These are phyloP conservation scores for Lepidurus couesii DNA, from an alignment of 1,140 invertebrate species.

Conservation along the genomic window DNA sequence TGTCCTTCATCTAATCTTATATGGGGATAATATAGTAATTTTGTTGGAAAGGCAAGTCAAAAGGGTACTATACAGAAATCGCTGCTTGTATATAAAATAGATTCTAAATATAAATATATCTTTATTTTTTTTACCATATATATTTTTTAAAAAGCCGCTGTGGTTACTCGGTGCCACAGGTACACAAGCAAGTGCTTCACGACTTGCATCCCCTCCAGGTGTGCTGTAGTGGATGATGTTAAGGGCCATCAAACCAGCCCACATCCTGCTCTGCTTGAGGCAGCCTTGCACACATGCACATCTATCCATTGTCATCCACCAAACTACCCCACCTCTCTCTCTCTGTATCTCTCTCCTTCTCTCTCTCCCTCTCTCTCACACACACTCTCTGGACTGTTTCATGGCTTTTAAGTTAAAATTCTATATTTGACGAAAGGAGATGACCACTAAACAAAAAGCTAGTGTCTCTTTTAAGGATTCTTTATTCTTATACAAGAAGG, in stretches of 20 bases:
- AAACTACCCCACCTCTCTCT: neutral
- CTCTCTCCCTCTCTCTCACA: neutral
- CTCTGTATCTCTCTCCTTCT: neutral
- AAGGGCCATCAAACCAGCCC: constrained; percentile 13
- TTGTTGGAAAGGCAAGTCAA: too few relatives aligned
- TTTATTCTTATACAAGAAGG: neutral
- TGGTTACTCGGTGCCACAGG: neutral
- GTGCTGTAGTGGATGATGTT: constrained; percentile 2
- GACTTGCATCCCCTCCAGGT: constrained; percentile 1
- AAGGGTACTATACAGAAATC: too few relatives aligned
- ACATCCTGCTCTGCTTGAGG: constrained; percentile 17
- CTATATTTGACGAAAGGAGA: neutral
- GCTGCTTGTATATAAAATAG: too few relatives aligned
- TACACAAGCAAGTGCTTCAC: constrained; percentile 14
- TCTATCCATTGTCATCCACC: constrained; percentile 2
- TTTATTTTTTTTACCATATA: too few relatives aligned
- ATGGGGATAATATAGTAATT: too few relatives aligned
- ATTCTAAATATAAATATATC: too few relatives aligned
- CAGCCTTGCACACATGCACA: constrained; percentile 17
- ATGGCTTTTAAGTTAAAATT: too few relatives aligned
- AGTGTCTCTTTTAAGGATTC: too few relatives aligned
- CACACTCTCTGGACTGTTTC: neutral
- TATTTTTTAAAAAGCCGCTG: neutral
- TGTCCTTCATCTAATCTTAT: too few relatives aligned
- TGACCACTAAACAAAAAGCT: neutral